Evolutionary conservation across 1,140 invertebrate species (phyloP).

Genomic region (Protaetia brevitarsis): DNA sequence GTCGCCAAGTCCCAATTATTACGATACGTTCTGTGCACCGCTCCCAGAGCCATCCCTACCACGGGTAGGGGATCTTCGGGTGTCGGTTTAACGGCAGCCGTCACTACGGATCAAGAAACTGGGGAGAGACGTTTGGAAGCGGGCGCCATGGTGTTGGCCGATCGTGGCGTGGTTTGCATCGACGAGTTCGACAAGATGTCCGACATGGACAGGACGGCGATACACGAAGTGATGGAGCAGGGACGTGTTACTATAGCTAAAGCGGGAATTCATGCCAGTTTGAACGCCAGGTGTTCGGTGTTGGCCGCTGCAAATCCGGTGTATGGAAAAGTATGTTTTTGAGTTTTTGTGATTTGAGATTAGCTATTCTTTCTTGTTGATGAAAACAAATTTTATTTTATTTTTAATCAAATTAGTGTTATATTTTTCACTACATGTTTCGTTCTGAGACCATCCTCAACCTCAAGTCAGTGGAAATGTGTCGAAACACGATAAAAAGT

Average conservation of each 20-base stretch:
- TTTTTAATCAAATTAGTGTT: too few relatives aligned
- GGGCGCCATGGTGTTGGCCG: slow-evolving; percentile 99
- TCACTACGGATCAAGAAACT: slow-evolving; percentile 87
- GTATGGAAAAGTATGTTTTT: slow-evolving; percentile 78
- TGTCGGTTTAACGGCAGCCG: slow-evolving; percentile 89
- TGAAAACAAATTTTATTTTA: too few relatives aligned
- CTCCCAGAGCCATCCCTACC: slow-evolving; percentile 92
- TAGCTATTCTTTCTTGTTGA: too few relatives aligned
- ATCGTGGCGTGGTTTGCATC: slow-evolving; percentile 97
- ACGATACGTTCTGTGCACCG: slow-evolving; percentile 90
- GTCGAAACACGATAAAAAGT: too few relatives aligned
- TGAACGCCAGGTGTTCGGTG: slow-evolving; percentile 97
- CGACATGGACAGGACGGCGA: slow-evolving; percentile 98
- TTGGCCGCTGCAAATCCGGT: slow-evolving; percentile 99
- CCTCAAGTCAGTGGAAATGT: too few relatives aligned
- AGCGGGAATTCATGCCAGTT: slow-evolving; percentile 95
- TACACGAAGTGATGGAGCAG: slow-evolving; percentile 98
- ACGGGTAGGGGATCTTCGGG: slow-evolving; percentile 83
- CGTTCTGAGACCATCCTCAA: too few relatives aligned
- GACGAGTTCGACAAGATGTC: slow-evolving; percentile 99
- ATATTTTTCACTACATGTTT: too few relatives aligned
- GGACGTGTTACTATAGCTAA: slow-evolving; percentile 96
- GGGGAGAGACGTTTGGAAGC: slow-evolving; percentile 90
- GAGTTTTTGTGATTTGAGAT: neutral
- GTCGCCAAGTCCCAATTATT: slow-evolving; percentile 98